Percentiles rank a stretch among this genome's conserved stretches.
These are phyloP conservation scores for Branchinecta lynchi DNA, from an alignment of 1,140 invertebrate genomes.

Conservation along the genomic window DNA sequence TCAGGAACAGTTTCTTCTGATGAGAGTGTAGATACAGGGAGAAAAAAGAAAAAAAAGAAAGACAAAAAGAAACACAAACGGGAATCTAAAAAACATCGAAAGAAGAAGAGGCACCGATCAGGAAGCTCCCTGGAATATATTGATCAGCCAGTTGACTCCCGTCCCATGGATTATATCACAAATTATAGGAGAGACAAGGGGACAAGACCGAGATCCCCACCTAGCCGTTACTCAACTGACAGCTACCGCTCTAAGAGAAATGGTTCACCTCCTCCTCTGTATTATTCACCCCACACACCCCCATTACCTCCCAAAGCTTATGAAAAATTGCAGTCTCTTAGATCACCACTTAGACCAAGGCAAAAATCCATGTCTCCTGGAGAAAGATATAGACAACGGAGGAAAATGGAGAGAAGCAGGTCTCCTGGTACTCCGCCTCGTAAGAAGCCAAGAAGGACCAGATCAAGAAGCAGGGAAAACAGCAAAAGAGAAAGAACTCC, in stretches of 20 bases:
- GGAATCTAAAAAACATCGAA: background rate
- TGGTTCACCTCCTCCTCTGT: background rate
- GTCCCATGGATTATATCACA: background rate
- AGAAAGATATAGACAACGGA: background rate
- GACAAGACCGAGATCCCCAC: background rate
- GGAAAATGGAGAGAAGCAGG: background rate
- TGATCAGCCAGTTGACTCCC: background rate
- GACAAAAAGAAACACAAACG: background rate
- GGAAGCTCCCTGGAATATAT: background rate
- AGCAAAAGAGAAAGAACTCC: no score
- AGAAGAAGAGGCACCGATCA: background rate
- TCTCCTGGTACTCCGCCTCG: background rate
- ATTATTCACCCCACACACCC: background rate
- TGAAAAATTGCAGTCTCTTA: background rate
- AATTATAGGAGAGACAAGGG: background rate
- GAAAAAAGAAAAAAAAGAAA: background rate
- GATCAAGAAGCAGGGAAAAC: conserved; percentile 4
- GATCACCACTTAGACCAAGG: background rate
- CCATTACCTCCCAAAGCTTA: conserved; percentile 3
- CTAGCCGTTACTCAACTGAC: background rate
- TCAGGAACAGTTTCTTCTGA: background rate
- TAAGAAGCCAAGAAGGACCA: background rate
- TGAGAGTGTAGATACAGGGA: background rate
- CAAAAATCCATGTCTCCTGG: background rate
- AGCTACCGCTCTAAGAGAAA: background rate